A percentile compares a stretch with the other conserved stretches of the same genome.
Conservation (phyloP, 2,888 invertebrate genomes). For the Sialis lutaria region DNA sequence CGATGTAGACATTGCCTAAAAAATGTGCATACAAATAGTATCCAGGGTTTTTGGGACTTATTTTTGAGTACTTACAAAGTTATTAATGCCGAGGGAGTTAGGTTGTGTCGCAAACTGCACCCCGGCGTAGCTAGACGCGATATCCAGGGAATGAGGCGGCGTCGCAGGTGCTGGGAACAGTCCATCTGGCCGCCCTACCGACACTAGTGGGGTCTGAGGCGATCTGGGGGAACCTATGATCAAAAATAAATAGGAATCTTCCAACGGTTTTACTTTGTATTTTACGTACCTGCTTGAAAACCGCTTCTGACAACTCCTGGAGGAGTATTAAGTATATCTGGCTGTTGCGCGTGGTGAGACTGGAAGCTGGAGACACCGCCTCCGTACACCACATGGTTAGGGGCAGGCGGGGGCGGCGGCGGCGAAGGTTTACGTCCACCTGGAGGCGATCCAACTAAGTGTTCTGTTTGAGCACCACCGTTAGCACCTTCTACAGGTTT, state of each 20-base stretch:
- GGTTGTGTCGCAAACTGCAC: neutral
- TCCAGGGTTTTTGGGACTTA: no score
- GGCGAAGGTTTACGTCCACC: conserved; percentile 3
- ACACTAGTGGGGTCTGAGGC: conserved; percentile 11
- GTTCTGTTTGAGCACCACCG: conserved; percentile 18
- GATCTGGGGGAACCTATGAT: neutral
- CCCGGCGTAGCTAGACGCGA: conserved; percentile 1
- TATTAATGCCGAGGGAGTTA: no score
- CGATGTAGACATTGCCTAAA: conserved; percentile 9
- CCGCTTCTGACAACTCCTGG: conserved; percentile 1
- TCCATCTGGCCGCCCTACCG: conserved; percentile 21
- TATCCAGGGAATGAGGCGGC: conserved; percentile 4
- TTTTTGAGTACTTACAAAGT: no score
- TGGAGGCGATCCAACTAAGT: neutral
- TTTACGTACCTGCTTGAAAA: conserved; percentile 1
- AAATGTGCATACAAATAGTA: neutral
- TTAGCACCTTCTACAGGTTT: conserved; percentile 51
- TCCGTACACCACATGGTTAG: conserved; percentile 12
- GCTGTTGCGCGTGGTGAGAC: conserved; percentile 34
- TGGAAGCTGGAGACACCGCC: conserved; percentile 15
- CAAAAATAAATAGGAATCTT: no score
- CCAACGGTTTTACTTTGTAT: neutral
- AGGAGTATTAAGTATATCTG: conserved; percentile 68
- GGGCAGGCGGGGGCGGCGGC: neutral
- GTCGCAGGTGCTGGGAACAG: conserved; percentile 16